A percentile compares a stretch with the other conserved stretches of the same genome.
These are phyloP conservation scores for Eira barbara DNA, from an alignment of 2,113 vertebrate species.

Conservation along the genomic window DNA sequence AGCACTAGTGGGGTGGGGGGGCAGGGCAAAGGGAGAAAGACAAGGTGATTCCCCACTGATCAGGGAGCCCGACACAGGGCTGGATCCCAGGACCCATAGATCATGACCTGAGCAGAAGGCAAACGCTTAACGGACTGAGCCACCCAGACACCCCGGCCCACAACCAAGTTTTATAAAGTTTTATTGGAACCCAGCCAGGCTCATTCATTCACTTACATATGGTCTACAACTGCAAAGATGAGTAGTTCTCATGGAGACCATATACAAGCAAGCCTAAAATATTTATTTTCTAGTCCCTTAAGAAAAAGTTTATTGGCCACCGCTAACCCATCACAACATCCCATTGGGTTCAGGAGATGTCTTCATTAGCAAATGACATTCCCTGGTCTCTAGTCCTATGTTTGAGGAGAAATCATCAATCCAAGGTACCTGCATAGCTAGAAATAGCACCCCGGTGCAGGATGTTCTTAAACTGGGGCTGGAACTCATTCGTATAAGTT, in stretches of 20 bases:
- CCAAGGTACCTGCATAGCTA: not conserved
- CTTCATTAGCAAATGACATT: not conserved
- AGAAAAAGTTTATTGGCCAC: not conserved
- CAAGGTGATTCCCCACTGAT: not conserved
- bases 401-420: not conserved
- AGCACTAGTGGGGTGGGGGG: too few relatives aligned
- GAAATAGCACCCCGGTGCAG: not conserved
- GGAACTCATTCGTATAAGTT: not conserved
- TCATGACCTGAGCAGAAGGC: not conserved
- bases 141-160: not conserved
- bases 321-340: not conserved
- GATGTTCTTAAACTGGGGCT: not conserved
- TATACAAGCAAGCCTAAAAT: not conserved
- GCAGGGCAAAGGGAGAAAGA: too few relatives aligned
- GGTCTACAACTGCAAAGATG: not conserved
- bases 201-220: not conserved
- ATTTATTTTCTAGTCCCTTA: not conserved
- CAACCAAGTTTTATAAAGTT: not conserved
- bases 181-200: not conserved
- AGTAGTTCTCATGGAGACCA: not conserved
- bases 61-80: not conserved
- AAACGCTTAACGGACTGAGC: not conserved
- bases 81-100: not conserved
- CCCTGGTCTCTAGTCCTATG: not conserved
- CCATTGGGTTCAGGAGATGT: not conserved